Conservation (phyloP, 2,113 vertebrate species). For the Pao palembangensis region DNA sequence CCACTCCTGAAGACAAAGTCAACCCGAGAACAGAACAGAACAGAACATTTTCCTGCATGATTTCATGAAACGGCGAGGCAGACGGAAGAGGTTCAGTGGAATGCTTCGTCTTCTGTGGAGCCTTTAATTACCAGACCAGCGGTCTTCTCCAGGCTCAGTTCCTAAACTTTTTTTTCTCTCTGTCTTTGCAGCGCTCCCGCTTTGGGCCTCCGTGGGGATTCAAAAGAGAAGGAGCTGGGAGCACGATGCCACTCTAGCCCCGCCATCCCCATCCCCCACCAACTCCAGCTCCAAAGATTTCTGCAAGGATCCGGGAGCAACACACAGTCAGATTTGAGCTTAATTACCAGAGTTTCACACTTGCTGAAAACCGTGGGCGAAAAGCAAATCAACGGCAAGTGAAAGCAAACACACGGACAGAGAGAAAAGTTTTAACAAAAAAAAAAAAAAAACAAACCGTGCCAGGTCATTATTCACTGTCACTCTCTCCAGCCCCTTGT, state of each 20-base stretch:
- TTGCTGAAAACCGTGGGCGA: slow-evolving; percentile 34
- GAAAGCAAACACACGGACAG: background rate
- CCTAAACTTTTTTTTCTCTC: slow-evolving; percentile 49
- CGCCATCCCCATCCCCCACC: slow-evolving; percentile 7
- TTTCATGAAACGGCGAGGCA: slow-evolving; percentile 40
- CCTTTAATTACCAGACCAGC: slow-evolving; percentile 64
- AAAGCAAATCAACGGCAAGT: background rate
- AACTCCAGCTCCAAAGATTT: slow-evolving; percentile 14
- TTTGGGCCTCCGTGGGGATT: slow-evolving; percentile 37
- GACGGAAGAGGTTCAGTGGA: slow-evolving; percentile 30
- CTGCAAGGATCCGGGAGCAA: slow-evolving; percentile 21
- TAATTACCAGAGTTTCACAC: slow-evolving; percentile 43
- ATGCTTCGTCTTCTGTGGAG: slow-evolving; percentile 36
- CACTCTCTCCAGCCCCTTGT: slow-evolving; percentile 16
- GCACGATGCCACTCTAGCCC: slow-evolving; percentile 42
- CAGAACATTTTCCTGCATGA: slow-evolving; percentile 42
- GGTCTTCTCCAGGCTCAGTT: slow-evolving; percentile 33
- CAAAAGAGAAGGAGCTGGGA: slow-evolving; percentile 24
- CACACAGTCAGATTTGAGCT: slow-evolving; percentile 33
- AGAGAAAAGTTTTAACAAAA: slow-evolving; percentile 18
- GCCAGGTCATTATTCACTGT: slow-evolving; percentile 30
- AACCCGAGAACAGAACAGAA: slow-evolving; percentile 45
- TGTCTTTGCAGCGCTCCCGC: slow-evolving; percentile 29
- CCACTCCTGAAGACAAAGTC: background rate
- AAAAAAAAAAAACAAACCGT: background rate